phyloP scores from a whole-genome alignment of 2,888 invertebrate genomes.

The Byasa hedistus region DNA sequence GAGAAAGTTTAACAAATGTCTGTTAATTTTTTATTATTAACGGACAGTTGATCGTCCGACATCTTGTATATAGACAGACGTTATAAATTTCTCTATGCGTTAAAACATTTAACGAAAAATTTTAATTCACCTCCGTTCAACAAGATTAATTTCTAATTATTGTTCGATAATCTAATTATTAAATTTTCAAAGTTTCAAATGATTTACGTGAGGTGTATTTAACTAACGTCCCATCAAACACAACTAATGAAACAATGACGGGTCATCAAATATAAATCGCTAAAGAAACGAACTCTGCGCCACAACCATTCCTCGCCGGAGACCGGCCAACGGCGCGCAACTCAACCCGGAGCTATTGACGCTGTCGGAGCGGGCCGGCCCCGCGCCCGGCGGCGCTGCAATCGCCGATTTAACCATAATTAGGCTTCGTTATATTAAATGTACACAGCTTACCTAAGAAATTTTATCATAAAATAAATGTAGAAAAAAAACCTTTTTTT shows the following conservation, averaged over 20 bases:
- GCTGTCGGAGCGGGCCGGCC: conserved; percentile 45
- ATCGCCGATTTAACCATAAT: conserved; percentile 52
- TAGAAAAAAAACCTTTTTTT: conserved; percentile 55
- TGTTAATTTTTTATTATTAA: background rate
- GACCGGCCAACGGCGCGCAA: conserved; percentile 70
- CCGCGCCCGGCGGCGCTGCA: conserved; percentile 34
- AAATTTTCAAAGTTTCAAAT: too few species aligned
- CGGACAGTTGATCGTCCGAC: too few species aligned
- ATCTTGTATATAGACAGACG: too few species aligned
- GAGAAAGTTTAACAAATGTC: conserved; percentile 6
- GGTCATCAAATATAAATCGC: conserved; percentile 57
- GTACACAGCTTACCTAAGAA: conserved; percentile 77
- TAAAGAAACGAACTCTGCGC: conserved; percentile 62
- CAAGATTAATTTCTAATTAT: too few species aligned
- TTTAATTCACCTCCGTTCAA: too few species aligned
- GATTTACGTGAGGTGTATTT: too few species aligned
- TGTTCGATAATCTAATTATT: too few species aligned
- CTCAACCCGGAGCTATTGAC: conserved; percentile 75
- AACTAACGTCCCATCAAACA: conserved; percentile 40
- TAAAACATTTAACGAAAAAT: too few species aligned
- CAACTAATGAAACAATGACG: conserved; percentile 58
- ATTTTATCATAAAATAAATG: conserved; percentile 70
- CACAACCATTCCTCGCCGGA: conserved; percentile 62
- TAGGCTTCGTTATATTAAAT: conserved; percentile 66
- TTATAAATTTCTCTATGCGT: too few species aligned